Conservation (phyloP, 2,888 invertebrate species). For the Spodoptera picta region DNA sequence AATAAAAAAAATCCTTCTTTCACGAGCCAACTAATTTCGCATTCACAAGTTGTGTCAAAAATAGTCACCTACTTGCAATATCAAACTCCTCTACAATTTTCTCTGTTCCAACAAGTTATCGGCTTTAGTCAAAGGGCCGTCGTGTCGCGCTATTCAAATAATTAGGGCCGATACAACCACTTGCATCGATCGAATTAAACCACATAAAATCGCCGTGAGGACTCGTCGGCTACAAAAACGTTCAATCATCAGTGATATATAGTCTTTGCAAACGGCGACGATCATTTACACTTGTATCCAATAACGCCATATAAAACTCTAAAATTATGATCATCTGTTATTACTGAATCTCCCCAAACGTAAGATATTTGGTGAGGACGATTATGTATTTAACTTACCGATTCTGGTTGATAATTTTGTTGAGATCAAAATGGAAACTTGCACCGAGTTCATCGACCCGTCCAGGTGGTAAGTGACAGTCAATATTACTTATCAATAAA, state of each 20-base stretch:
- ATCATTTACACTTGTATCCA: conserved; percentile 70
- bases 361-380: conserved; percentile 62
- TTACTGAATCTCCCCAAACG: conserved; percentile 57
- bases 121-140: conserved; percentile 81
- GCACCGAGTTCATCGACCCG: conserved; percentile 73
- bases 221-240: conserved; percentile 73
- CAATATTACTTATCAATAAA: conserved; percentile 81
- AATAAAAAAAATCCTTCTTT: background rate
- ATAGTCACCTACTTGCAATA: conserved; percentile 1
- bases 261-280: conserved; percentile 59
- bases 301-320: conserved; percentile 70
- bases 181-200: conserved; percentile 81
- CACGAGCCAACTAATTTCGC: background rate
- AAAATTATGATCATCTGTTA: conserved; percentile 56
- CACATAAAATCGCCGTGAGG: conserved; percentile 78
- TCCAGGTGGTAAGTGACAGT: conserved; percentile 83
- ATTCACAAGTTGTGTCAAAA: conserved; percentile 14
- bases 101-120: conserved; percentile 67
- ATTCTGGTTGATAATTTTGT: conserved; percentile 66
- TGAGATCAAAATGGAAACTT: conserved; percentile 72
- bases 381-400: conserved; percentile 71
- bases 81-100: conserved; percentile 57
- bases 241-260: conserved; percentile 72
- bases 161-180: conserved; percentile 82
- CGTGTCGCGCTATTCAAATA: conserved; percentile 85